A percentile compares a stretch with the other conserved stretches of the same genome.
Evolutionary conservation across 2,888 invertebrate genomes (phyloP).

Genomic region (Julus scanicus): DNA sequence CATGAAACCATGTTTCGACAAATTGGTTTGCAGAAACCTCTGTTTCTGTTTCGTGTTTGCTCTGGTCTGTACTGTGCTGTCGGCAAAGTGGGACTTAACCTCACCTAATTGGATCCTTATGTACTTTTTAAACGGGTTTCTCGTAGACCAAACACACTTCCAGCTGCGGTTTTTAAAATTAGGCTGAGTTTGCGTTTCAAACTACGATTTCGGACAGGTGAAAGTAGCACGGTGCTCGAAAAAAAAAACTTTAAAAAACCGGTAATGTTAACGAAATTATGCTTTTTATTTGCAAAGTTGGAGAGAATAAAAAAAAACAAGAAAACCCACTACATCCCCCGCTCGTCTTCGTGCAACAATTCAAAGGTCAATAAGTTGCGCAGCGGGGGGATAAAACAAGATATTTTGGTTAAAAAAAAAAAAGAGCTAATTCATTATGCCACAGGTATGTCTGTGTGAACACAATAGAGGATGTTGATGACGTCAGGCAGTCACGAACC

Average conservation of each 20-base stretch:
- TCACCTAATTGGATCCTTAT: too few species aligned
- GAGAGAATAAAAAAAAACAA: background rate
- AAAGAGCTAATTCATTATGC: background rate
- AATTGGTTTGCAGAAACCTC: too few species aligned
- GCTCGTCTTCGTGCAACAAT: slow-evolving; percentile 2
- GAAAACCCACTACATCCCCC: slow-evolving; percentile 27
- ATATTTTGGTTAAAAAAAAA: background rate
- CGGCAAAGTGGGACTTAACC: too few species aligned
- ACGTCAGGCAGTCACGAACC: background rate
- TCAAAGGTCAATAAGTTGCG: background rate
- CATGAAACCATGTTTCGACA: too few species aligned
- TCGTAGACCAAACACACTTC: background rate
- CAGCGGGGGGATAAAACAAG: background rate
- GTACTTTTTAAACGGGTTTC: background rate
- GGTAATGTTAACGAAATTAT: background rate
- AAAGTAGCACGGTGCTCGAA: background rate
- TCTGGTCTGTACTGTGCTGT: too few species aligned
- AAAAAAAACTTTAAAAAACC: background rate
- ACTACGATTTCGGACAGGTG: slow-evolving; percentile 16
- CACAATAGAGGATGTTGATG: background rate
- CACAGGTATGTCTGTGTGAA: background rate
- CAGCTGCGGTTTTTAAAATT: slow-evolving; percentile 14
- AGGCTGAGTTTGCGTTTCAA: background rate
- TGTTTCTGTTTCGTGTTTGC: too few species aligned
- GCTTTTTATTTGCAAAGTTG: background rate